Evolutionary conservation across 2,797 vertebrate species (phyloP), one percentile per base, ranked within the genome.

Genomic region (Oreonectes daqikongensis): DNA sequence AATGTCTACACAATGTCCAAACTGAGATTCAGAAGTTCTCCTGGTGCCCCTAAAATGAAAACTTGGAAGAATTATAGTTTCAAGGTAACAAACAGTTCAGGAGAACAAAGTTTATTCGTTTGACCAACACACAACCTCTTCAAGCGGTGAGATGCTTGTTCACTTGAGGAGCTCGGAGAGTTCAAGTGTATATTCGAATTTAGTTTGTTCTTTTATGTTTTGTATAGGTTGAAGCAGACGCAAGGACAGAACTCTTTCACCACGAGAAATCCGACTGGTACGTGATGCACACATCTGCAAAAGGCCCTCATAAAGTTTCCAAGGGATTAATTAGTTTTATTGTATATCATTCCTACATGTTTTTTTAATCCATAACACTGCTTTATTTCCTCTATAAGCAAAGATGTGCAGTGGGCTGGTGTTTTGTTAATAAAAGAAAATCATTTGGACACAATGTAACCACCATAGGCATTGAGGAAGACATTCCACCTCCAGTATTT

Each of bases 1-100:
- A 42, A 48, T 3, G 59, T 79, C 75, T 83, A 74, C 32, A 64
- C 24, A 63, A n/a, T 46, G 60, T 70, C 52, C 59, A n/a, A 65
- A 32, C 26, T 20, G 30, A 40, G 75, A 40, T 78, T 26, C 28
- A 74, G 55, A 55, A 69, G 57, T 77, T 73, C 55, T 55, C 18
- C 12, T 1, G 9, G 20, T 53, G 12, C 17, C 26, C 40, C 70
- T 42, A 42, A 69, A 69, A 69, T 40, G 24, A 70, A 77, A 30
- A 30, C 57, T 18, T 30, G 17, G 57, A 69, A 69, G 40, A 70
- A 64, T 64, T 52, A 63, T 64, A 70, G 57, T 55, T 69, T 69
- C 59, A 69, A 77, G 46, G 75, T 48, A 76, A 59, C 64, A 22
- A 20, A 15, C 15, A 63, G 32, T 8, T 69, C 38, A 28, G 22